These are phyloP conservation scores for Oreochromis grahami DNA, from an alignment of 2,797 vertebrate genomes.

Conservation along the genomic window DNA sequence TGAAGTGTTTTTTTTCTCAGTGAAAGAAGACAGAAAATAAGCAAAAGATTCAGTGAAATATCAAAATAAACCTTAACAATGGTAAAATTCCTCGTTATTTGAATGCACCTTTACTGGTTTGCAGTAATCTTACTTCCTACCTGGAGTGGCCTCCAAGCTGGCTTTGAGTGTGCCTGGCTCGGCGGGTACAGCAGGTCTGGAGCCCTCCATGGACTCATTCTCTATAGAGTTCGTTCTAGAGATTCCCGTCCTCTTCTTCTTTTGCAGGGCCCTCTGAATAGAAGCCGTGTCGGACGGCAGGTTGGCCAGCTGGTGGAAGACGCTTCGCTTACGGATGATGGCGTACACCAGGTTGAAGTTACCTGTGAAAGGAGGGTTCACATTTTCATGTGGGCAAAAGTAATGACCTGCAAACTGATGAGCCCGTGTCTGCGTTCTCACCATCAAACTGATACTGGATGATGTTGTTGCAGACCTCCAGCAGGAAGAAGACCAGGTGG, in stretches of 20 bases:
- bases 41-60: too few species aligned
- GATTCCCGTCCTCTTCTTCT: constrained; percentile 70
- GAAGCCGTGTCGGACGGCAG: constrained; percentile 75
- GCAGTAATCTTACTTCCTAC: constrained; percentile 42
- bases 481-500: constrained; percentile 93
- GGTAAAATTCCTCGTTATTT: not conserved
- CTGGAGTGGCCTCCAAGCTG: constrained; percentile 90
- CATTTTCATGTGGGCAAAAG: not conserved
- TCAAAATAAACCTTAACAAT: too few species aligned
- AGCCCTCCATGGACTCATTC: constrained; percentile 81
- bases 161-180: constrained; percentile 89
- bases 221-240: constrained; percentile 84
- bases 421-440: constrained; percentile 33
- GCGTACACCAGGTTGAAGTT: constrained; percentile 89
- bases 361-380: constrained; percentile 61
- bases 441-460: constrained; percentile 99
- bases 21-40: too few species aligned
- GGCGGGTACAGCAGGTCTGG: constrained; percentile 80
- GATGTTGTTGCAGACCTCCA: constrained; percentile 98
- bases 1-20: too few species aligned
- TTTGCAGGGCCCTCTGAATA: constrained; percentile 85
- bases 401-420: rapidly evolving
- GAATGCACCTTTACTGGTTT: not conserved
- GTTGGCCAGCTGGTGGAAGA: constrained; percentile 92
- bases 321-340: constrained; percentile 87